phyloP scores from a whole-genome alignment of 2,113 vertebrate species.

The Dicerorhinus sumatrensis region DNA sequence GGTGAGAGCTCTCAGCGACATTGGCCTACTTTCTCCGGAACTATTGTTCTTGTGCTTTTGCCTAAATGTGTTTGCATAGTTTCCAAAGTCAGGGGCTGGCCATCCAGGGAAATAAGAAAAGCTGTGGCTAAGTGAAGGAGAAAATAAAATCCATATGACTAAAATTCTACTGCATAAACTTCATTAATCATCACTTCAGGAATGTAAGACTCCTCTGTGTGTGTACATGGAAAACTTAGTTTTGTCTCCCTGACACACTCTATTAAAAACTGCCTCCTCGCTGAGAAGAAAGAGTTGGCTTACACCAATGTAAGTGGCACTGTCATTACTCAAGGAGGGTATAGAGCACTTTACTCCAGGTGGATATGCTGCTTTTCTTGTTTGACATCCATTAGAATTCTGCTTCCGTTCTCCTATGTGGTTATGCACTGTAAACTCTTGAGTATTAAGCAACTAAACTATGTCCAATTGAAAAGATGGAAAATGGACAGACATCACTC shows the following conservation, averaged over 20 bases:
- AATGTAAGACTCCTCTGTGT: conserved; percentile 67
- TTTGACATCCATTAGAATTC: conserved; percentile 53
- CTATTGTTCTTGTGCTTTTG: conserved; percentile 45
- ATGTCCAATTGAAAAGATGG: conserved; percentile 33
- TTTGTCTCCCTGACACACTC: conserved; percentile 49
- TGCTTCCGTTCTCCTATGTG: conserved; percentile 58
- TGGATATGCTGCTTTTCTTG: conserved; percentile 51
- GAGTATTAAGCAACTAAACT: conserved; percentile 41
- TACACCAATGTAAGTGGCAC: background rate
- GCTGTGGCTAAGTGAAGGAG: conserved; percentile 42
- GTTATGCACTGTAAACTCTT: conserved; percentile 31
- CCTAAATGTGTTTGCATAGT: background rate
- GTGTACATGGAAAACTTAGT: conserved; percentile 35
- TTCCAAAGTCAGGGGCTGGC: conserved; percentile 41
- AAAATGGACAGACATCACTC: conserved; percentile 38
- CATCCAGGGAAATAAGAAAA: conserved; percentile 19
- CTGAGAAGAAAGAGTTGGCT: conserved; percentile 50
- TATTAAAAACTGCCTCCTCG: conserved; percentile 57
- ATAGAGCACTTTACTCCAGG: conserved; percentile 40
- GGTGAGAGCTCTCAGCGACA: conserved; percentile 18
- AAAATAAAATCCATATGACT: conserved; percentile 55
- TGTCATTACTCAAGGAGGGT: conserved; percentile 42
- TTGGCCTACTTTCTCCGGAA: conserved; percentile 64
- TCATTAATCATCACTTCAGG: conserved; percentile 72
- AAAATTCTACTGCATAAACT: conserved; percentile 57